Percentiles rank a stretch among this genome's conserved stretches.
Conservation (phyloP, 2,888 invertebrate genomes). For the Mesochorus sp. region DNA sequence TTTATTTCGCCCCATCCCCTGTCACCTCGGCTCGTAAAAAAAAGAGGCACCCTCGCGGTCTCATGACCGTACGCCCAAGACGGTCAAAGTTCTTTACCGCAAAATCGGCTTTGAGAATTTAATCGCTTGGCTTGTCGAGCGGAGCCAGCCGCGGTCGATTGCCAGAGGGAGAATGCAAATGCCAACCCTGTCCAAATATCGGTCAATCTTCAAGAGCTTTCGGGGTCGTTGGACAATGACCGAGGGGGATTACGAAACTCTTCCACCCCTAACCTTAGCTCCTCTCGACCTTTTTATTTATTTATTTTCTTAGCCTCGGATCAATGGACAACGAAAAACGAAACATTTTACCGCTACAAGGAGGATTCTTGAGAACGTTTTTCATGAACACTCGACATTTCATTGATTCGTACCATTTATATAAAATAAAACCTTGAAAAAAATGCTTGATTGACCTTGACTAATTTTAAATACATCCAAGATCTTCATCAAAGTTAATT, state of each 20-base stretch:
- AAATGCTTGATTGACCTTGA: background rate
- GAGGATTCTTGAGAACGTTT: background rate
- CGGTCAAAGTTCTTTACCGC: conserved; percentile 45
- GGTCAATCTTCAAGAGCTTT: conserved; percentile 54
- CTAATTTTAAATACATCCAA: background rate
- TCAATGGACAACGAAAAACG: background rate
- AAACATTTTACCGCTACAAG: background rate
- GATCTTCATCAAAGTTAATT: background rate
- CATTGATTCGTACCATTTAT: background rate
- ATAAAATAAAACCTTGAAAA: background rate
- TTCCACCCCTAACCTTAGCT: conserved; percentile 17
- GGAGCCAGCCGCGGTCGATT: conserved; percentile 40
- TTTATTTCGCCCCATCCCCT: conserved; percentile 27
- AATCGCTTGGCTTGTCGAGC: conserved; percentile 53
- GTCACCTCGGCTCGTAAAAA: conserved; percentile 36
- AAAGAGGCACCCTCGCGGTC: conserved; percentile 42
- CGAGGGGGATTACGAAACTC: conserved; percentile 11
- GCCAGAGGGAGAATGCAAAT: conserved; percentile 22
- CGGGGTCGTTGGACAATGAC: conserved; percentile 53
- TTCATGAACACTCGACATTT: background rate
- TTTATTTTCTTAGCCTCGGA: background rate
- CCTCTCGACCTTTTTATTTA: conserved; percentile 46
- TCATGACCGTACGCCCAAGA: conserved; percentile 34
- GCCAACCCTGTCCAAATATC: conserved; percentile 58
- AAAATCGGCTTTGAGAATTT: conserved; percentile 54